phyloP scores from a whole-genome alignment of 2,113 vertebrate genomes.

The Hemiscyllium ocellatum region DNA sequence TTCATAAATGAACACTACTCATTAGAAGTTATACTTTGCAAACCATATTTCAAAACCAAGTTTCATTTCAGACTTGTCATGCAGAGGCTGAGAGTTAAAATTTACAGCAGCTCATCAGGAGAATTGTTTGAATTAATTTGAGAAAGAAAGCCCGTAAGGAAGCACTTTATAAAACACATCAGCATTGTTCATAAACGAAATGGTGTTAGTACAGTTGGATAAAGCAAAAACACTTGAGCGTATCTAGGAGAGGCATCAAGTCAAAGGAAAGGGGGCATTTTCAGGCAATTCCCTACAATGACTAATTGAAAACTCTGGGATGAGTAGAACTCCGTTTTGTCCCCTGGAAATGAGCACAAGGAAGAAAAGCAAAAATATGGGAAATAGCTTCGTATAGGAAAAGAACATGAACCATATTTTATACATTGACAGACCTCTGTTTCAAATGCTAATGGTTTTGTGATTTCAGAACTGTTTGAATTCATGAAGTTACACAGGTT shows the following conservation, averaged over 20 bases:
- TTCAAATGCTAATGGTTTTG: background rate
- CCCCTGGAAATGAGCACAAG: background rate
- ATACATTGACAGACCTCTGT: background rate
- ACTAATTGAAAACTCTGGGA: background rate
- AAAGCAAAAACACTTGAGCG: background rate
- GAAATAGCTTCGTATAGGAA: background rate
- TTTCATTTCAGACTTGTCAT: background rate
- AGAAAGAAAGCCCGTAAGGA: background rate
- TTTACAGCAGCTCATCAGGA: background rate
- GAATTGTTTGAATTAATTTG: background rate
- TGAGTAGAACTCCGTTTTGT: background rate
- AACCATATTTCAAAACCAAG: background rate
- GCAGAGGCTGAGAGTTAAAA: background rate
- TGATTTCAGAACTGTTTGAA: background rate
- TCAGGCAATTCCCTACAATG: slow-evolving; percentile 3
- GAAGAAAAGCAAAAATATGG: background rate
- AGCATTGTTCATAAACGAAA: background rate
- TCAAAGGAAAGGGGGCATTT: background rate
- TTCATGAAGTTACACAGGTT: background rate
- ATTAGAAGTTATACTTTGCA: background rate
- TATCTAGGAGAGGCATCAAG: background rate
- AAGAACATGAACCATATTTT: background rate
- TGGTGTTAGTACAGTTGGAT: background rate
- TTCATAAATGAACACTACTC: background rate
- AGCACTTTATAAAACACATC: background rate